Percentiles rank a stretch among this genome's conserved stretches.
Conservation (phyloP, 2,888 invertebrate genomes). For the Xanthostigma xanthostigma region DNA sequence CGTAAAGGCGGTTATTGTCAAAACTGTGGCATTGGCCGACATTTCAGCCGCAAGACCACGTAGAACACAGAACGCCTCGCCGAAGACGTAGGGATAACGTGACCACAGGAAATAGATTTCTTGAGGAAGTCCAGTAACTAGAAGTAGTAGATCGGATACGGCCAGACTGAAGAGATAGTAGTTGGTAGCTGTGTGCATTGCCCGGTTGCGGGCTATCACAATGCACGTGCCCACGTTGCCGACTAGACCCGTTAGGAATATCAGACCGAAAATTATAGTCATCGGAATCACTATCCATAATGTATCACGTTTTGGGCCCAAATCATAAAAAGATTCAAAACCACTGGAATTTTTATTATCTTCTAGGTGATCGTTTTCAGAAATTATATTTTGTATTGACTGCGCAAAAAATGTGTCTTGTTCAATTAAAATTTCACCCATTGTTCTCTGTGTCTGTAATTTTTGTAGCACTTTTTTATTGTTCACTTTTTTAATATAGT, state of each 20-base stretch:
- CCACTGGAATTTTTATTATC: too few species aligned
- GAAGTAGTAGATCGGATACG: conserved; percentile 65
- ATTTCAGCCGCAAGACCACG: conserved; percentile 68
- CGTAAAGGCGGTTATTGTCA: conserved; percentile 73
- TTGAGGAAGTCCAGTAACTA: conserved; percentile 66
- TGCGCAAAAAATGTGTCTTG: too few species aligned
- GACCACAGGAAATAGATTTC: conserved; percentile 70
- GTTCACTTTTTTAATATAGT: too few species aligned
- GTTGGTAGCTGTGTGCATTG: conserved; percentile 72
- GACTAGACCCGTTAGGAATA: conserved; percentile 63
- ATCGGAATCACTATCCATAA: conserved; percentile 53
- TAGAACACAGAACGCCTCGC: conserved; percentile 61
- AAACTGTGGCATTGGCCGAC: conserved; percentile 60
- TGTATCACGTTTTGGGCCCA: conserved; percentile 30
- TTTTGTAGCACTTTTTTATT: too few species aligned
- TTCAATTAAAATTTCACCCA: too few species aligned
- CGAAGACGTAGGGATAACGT: conserved; percentile 63
- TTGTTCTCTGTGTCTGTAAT: too few species aligned
- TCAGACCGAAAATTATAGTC: conserved; percentile 55
- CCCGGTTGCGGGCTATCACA: conserved; percentile 69
- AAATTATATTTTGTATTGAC: too few species aligned
- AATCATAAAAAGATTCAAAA: background rate
- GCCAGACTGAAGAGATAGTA: conserved; percentile 76
- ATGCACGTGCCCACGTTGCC: conserved; percentile 76
- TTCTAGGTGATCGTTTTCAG: too few species aligned